Percentiles rank a stretch among this genome's conserved stretches.
These are phyloP conservation scores for Varanus komodoensis DNA, from an alignment of 2,113 vertebrate species.

Conservation along the genomic window DNA sequence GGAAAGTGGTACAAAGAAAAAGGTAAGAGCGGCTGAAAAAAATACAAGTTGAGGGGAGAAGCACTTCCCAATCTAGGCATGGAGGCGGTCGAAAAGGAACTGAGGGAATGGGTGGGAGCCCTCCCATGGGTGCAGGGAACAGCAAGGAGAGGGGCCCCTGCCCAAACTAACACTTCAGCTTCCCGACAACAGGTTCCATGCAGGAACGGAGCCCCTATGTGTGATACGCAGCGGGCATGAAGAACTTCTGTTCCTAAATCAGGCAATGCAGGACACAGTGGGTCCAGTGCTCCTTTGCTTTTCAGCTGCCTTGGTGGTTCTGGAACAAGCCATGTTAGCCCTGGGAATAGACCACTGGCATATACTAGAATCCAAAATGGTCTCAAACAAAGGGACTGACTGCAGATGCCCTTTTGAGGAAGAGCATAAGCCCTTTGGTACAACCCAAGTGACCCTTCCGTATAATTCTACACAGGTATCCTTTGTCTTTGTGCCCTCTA, in stretches of 20 bases:
- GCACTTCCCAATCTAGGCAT: too few species aligned
- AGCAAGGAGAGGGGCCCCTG: too few species aligned
- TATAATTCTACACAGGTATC: not conserved
- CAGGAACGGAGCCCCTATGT: too few species aligned
- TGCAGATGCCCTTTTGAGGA: not conserved
- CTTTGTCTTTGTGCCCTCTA: not conserved
- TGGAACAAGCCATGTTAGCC: not conserved
- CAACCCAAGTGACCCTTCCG: not conserved
- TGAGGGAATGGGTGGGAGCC: too few species aligned
- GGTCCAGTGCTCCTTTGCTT: not conserved
- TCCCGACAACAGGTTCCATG: too few species aligned
- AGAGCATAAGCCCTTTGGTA: not conserved
- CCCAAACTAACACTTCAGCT: too few species aligned
- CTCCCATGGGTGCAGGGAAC: too few species aligned
- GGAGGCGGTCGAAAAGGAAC: too few species aligned
- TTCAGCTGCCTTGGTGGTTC: not conserved
- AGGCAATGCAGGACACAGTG: not conserved
- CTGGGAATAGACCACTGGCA: not conserved
- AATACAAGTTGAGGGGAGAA: too few species aligned
- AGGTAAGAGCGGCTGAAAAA: too few species aligned
- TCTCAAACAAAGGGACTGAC: not conserved
- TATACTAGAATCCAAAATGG: not conserved
- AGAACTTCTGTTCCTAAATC: not conserved
- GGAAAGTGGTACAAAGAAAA: too few species aligned
- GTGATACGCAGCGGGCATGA: too few species aligned